phyloP scores from a whole-genome alignment of 1,140 invertebrate species.

The Papilio polyxenes region DNA sequence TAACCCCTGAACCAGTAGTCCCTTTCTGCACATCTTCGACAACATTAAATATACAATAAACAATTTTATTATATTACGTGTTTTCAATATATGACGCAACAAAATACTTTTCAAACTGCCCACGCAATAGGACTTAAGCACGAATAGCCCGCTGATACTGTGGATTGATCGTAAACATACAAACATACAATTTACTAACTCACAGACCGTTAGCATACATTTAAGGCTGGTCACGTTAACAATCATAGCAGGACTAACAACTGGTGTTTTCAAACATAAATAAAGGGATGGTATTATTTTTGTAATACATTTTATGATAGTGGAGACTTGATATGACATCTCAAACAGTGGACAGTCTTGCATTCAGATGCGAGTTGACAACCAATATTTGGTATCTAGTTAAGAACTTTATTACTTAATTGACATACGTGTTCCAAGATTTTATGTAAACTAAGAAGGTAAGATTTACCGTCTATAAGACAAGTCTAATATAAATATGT shows the following conservation, averaged over 20 bases:
- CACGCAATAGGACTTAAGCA: neutral
- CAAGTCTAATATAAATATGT: neutral
- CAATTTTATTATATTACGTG: too few species aligned
- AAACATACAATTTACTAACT: neutral
- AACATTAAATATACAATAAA: too few species aligned
- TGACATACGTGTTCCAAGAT: neutral
- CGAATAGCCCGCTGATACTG: constrained; percentile 18
- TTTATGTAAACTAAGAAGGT: neutral
- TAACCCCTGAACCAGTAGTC: too few species aligned
- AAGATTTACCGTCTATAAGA: neutral
- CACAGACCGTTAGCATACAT: neutral
- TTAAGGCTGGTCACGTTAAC: constrained; percentile 22
- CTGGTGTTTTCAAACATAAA: neutral
- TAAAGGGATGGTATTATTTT: too few species aligned
- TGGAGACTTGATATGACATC: neutral
- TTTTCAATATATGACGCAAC: neutral
- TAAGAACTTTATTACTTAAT: neutral
- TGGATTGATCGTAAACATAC: constrained; percentile 30
- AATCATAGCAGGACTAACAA: constrained; percentile 4
- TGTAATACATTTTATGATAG: too few species aligned
- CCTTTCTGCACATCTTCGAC: too few species aligned
- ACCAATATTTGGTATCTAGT: neutral
- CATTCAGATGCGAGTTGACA: neutral
- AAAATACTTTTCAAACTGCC: neutral
- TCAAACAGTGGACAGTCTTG: neutral